phyloP scores from a whole-genome alignment of 2,797 vertebrate genomes.

The Eulemur coronatus region DNA sequence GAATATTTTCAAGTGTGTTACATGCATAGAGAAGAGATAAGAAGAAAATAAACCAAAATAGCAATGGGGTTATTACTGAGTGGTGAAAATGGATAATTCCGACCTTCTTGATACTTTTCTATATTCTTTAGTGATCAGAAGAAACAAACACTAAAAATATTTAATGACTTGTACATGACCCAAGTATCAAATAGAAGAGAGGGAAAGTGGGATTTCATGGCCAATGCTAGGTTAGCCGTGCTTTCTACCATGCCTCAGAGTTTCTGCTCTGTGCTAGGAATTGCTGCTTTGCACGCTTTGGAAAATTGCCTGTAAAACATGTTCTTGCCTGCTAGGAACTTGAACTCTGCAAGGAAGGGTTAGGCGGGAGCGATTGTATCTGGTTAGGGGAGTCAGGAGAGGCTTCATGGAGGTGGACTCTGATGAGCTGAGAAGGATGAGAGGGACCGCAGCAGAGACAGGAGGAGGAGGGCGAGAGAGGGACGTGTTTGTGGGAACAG shows the following conservation, averaged over 20 bases:
- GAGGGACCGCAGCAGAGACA: not conserved
- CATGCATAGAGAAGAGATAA: not conserved
- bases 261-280: not conserved
- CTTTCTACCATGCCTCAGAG: not conserved
- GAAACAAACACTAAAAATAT: not conserved
- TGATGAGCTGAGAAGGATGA: not conserved
- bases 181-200: not conserved
- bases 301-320: conserved; percentile 24
- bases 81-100: not conserved
- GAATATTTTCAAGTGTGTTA: not conserved
- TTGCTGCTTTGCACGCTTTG: not conserved
- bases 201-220: not conserved
- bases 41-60: not conserved
- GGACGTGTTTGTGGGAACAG: too few species aligned
- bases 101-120: not conserved
- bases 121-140: not conserved
- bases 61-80: not conserved
- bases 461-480: not conserved
- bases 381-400: not conserved
- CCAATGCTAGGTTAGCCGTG: not conserved
- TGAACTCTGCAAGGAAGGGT: not conserved
- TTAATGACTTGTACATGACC: not conserved
- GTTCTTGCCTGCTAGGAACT: conserved; percentile 39
- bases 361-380: not conserved
- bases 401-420: not conserved